phyloP scores from a whole-genome alignment of 2,113 vertebrate species.

The Myotis yumanensis region DNA sequence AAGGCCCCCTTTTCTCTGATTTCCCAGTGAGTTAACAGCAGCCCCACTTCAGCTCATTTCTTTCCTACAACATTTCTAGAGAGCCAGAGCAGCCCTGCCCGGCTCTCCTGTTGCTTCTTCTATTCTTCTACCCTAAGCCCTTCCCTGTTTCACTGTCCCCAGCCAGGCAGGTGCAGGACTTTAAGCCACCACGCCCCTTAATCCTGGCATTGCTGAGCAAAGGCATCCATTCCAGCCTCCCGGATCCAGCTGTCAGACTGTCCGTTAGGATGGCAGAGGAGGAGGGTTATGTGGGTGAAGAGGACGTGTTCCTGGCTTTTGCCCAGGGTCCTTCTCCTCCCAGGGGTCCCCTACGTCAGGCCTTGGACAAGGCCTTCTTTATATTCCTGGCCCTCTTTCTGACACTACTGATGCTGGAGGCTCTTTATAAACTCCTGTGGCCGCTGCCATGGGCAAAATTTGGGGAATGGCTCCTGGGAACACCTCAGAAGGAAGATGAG shows the following conservation, averaged over 20 bases:
- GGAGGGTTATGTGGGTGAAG: background rate
- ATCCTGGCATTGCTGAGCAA: constrained; percentile 71
- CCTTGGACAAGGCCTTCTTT: constrained; percentile 67
- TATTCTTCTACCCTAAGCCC: background rate
- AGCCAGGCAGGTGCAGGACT: background rate
- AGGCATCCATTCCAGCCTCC: background rate
- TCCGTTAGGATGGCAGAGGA: constrained; percentile 52
- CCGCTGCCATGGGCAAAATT: constrained; percentile 57
- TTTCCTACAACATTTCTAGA: too few relatives aligned
- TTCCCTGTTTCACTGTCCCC: background rate
- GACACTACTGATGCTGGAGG: constrained; percentile 60
- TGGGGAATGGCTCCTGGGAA: constrained; percentile 65
- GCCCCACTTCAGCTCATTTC: background rate
- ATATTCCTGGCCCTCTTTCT: constrained; percentile 60
- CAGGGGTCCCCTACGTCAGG: constrained; percentile 43
- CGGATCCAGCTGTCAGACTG: background rate
- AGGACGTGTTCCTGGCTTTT: constrained; percentile 62
- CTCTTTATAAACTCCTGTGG: constrained; percentile 65
- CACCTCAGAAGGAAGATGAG: constrained; percentile 57
- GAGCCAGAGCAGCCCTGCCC: background rate
- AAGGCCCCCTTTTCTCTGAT: background rate
- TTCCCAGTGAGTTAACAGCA: background rate
- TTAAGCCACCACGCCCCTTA: background rate
- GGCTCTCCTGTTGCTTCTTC: background rate
- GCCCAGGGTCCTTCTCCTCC: constrained; percentile 53